These are phyloP conservation scores for Salvelinus alpinus DNA, from an alignment of 2,113 vertebrate species.

Conservation along the genomic window DNA sequence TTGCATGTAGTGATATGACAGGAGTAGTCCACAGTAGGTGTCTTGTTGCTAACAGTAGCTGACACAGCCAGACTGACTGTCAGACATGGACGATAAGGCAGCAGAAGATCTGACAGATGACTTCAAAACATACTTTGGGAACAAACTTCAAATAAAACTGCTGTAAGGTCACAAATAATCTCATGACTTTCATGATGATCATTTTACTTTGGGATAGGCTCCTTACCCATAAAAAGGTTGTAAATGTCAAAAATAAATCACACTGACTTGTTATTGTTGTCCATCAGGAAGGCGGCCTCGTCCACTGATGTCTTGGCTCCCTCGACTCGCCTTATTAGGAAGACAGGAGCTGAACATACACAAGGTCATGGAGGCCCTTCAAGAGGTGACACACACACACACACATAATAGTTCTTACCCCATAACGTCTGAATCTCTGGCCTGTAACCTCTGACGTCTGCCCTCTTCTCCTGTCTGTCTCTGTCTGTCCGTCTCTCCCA, in stretches of 20 bases:
- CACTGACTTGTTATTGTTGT: neutral
- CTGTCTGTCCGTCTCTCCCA: neutral
- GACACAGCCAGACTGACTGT: neutral
- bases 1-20: neutral
- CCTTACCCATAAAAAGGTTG: no score
- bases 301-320: neutral
- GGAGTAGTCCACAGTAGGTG: neutral
- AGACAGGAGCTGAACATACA: neutral
- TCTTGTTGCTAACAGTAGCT: no score
- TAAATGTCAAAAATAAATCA: no score
- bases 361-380: neutral
- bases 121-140: neutral
- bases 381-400: neutral
- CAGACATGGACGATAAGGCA: neutral
- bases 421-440: no score
- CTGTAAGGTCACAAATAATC: neutral
- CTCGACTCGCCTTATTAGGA: neutral
- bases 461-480: neutral
- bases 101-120: neutral
- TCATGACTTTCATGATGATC: no score
- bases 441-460: neutral
- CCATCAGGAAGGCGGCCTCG: neutral
- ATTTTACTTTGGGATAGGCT: no score
- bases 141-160: neutral
- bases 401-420: neutral